phyloP scores from a whole-genome alignment of 64 coral and sea anemone species.

The Dendronephthya gigantea region DNA sequence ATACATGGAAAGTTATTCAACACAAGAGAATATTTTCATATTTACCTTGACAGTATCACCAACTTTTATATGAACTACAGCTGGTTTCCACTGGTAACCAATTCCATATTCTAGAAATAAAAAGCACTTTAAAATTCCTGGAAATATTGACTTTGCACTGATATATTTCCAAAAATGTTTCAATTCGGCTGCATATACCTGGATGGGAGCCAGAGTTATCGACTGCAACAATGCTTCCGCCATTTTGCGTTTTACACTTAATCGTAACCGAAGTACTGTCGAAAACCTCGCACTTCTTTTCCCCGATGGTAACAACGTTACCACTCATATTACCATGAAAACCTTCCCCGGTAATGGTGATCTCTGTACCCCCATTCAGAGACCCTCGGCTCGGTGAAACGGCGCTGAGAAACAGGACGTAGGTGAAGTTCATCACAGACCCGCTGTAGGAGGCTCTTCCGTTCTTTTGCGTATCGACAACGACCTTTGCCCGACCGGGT shows the following conservation, averaged over 20 bases:
- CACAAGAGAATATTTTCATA: no score
- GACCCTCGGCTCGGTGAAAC: slow-evolving; percentile 61
- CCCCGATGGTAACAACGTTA: slow-evolving; percentile 30
- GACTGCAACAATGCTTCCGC: slow-evolving; percentile 35
- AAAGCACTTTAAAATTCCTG: neutral
- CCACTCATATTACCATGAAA: slow-evolving; percentile 34
- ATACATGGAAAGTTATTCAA: neutral
- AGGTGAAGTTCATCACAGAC: neutral
- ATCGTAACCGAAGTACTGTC: slow-evolving; percentile 33
- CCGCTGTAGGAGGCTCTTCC: neutral
- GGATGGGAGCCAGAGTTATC: slow-evolving; percentile 45
- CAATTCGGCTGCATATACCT: neutral
- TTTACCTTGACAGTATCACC: slow-evolving; percentile 58
- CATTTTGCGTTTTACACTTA: slow-evolving; percentile 31
- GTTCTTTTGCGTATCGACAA: neutral
- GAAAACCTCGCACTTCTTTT: slow-evolving; percentile 35
- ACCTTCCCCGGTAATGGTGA: slow-evolving; percentile 50
- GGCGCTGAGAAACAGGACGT: neutral
- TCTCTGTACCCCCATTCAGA: slow-evolving; percentile 39
- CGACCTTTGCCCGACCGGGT: neutral
- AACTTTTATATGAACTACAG: slow-evolving; percentile 16
- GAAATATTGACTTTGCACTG: neutral
- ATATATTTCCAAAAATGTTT: neutral
- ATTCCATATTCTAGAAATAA: slow-evolving; percentile 41
- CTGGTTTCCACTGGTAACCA: slow-evolving; percentile 48